Evolutionary conservation across 37 sponge, comb jelly and placozoan genomes (phyloP).

Genomic region (Petrosia ficiformis): DNA sequence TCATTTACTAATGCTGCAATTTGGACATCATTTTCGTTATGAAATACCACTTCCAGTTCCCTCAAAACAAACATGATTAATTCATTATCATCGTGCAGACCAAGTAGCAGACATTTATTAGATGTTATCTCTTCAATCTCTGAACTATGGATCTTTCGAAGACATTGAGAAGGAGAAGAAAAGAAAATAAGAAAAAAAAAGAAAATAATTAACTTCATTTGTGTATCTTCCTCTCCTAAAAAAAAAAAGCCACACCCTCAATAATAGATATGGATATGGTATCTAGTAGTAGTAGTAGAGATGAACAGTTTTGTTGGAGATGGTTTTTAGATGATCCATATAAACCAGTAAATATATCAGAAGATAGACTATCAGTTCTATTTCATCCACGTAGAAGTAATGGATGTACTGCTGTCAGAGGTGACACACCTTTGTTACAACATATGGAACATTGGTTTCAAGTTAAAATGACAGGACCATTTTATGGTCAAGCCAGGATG

Average conservation of each 20-base stretch:
- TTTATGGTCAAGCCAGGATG: conserved; percentile 66
- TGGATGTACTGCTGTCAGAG: conserved; percentile 48
- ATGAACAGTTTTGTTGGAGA: conserved; percentile 15
- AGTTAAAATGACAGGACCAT: conserved; percentile 60
- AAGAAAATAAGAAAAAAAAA: conserved; percentile 3
- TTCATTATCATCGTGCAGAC: neutral
- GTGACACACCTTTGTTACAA: conserved; percentile 29
- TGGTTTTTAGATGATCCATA: conserved; percentile 28
- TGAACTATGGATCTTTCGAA: neutral
- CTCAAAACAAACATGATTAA: neutral
- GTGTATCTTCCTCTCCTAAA: neutral
- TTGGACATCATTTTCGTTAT: conserved; percentile 23
- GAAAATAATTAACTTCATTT: neutral
- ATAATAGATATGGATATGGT: too few relatives aligned
- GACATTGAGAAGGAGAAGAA: neutral
- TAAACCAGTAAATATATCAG: conserved; percentile 9
- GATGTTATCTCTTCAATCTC: neutral
- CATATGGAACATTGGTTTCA: conserved; percentile 85
- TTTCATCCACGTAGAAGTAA: conserved; percentile 51
- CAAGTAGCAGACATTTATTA: neutral
- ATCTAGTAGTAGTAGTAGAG: neutral
- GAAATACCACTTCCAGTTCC: conserved; percentile 1
- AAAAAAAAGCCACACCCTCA: neutral
- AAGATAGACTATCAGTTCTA: conserved; percentile 24
- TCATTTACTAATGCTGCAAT: conserved; percentile 18